These are phyloP conservation scores for Graphium colonna DNA, from an alignment of 2,888 invertebrate species.

Conservation along the genomic window DNA sequence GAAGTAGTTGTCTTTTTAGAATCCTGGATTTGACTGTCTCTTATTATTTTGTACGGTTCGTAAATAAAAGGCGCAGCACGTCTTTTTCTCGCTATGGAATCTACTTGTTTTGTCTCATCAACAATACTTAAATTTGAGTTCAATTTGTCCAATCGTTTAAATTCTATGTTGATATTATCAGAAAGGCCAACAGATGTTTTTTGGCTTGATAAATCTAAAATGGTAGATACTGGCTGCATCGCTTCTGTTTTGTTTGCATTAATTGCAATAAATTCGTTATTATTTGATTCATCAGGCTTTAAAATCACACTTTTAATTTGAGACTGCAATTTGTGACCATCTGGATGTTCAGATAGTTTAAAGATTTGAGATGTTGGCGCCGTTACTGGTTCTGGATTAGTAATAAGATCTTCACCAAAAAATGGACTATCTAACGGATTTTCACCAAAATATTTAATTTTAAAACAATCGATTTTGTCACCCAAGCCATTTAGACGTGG, in stretches of 20 bases:
- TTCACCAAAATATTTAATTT: conserved; percentile 86
- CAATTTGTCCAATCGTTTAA: not conserved
- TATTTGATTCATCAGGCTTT: not conserved
- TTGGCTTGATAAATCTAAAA: not conserved
- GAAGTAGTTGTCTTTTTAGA: conserved; percentile 63
- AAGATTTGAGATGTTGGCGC: conserved; percentile 40
- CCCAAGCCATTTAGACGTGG: conserved; percentile 83
- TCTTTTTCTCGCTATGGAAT: conserved; percentile 42
- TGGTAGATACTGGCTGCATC: conserved; percentile 25
- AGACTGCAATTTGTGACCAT: not conserved
- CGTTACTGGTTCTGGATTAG: conserved; percentile 64
- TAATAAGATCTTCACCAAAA: conserved; percentile 80
- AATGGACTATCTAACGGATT: conserved; percentile 88
- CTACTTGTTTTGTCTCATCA: conserved; percentile 34
- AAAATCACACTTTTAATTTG: not conserved
- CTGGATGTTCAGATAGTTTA: conserved; percentile 27
- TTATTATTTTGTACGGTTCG: conserved; percentile 73
- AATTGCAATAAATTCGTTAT: not conserved
- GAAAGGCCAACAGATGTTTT: not conserved
- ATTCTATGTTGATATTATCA: conserved; percentile 16
- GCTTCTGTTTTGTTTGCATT: conserved; percentile 22
- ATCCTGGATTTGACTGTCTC: conserved; percentile 58
- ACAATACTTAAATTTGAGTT: not conserved
- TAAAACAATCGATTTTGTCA: conserved; percentile 87
- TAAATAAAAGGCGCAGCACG: conserved; percentile 62